Evolutionary conservation across 2,888 invertebrate genomes (phyloP), one percentile per base, ranked within the genome.

Genomic region (Clitarchus hookeri): DNA sequence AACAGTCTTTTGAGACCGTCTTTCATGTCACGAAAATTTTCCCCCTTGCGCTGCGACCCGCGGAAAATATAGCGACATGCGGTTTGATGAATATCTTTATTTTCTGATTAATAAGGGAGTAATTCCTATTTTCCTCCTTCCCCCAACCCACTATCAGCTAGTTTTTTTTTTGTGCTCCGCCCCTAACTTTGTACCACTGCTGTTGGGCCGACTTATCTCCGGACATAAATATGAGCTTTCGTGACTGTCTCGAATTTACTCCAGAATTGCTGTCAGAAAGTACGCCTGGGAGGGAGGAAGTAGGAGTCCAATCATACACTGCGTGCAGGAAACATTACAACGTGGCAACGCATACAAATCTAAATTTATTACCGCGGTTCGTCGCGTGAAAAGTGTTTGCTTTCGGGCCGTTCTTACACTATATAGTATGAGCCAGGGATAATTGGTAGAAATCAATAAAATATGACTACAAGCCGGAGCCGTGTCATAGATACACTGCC

Each of bases 291-390:
- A 6, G 65, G 65, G 16, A 8, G n/a, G 65, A 8, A 4, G 23
- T 8, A 1, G 23, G 8, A 65, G 23, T 23, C 65, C 19, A 23
- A 65, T 65, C 65, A 65, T n/a, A 8, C 65, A 48, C 23, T 23
- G 65, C 65, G 65, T 65, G 65, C 65, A 48, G 65, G 65, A 65
- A 65, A 65, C 65, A n/a, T 65, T 65, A 65, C n/a, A 65, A 65
- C 65, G 65, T 65, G n/a, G 65, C n/a, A 65, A 65, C 48, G 48
- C 48, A 65, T 23, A n/a, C n/a, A 65, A n/a, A n/a, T 19, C 65
- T 65, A 23, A 65, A 65, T 65, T 65, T 23, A 65, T 65, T 65
- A 65, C 2, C 65, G 19, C 65, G 65, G 19, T n/a, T 19, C 23
- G 23, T 65, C 19, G n/a, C 19, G 65, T 65, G 8, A n/a, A 65